Evolutionary conservation across 2,113 vertebrate species (phyloP).

Genomic region (Lagopus muta): DNA sequence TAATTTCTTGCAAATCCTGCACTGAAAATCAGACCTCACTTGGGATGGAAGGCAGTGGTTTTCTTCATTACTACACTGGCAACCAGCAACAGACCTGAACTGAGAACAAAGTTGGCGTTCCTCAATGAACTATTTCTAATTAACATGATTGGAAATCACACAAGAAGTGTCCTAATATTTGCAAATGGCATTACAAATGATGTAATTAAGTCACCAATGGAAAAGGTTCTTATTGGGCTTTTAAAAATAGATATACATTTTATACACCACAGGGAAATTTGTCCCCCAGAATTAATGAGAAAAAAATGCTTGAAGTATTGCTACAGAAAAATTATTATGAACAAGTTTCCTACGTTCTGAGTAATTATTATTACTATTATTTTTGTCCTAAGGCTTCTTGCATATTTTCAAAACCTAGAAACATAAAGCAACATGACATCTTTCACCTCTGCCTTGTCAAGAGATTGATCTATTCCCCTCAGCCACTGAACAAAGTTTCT

Average conservation of each 20-base stretch:
- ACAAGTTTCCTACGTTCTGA: background rate
- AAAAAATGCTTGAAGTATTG: background rate
- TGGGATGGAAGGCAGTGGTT: background rate
- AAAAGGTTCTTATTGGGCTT: background rate
- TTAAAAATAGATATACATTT: background rate
- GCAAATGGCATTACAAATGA: background rate
- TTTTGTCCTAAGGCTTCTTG: background rate
- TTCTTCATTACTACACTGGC: background rate
- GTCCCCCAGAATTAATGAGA: background rate
- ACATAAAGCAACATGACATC: background rate
- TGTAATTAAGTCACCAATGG: background rate
- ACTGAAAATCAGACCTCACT: background rate
- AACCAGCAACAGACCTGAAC: background rate
- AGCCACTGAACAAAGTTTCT: background rate
- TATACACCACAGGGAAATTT: background rate
- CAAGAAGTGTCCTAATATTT: background rate
- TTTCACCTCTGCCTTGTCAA: accelerated
- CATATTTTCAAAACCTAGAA: background rate
- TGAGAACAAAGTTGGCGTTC: background rate
- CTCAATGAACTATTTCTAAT: background rate
- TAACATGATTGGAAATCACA: background rate
- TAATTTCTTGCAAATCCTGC: background rate
- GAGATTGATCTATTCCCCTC: background rate
- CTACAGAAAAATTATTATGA: background rate
- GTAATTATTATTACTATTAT: background rate